Evolutionary conservation across 2,797 vertebrate species (phyloP), one percentile per base, ranked within the genome.

Genomic region (Simalia tracyae): DNA sequence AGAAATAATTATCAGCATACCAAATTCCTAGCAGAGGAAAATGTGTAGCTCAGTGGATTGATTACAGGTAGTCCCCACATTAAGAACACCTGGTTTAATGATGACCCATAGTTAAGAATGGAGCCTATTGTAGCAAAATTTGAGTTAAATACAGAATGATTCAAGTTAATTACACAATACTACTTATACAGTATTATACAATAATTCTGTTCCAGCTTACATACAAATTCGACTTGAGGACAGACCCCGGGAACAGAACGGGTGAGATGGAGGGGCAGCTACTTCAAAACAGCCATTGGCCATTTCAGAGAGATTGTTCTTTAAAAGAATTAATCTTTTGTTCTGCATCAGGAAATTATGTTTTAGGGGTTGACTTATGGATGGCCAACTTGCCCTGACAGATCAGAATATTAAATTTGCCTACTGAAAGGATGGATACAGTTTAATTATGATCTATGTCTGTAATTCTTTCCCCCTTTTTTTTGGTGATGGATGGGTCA

Each of bases 361-460:
- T 94, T 95, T 94, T 4, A 92, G 93, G 95, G 95, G 94, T 87
- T 1, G 90, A 93, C 92, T 96, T 96, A 92, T 91, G 0, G 6
- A 96, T 36, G 90, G 87, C 93, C 91, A 95, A 96, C 96, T 72
- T 97, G 97, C 95, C 95, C 0, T 0, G 94, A 96, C 97, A 97
- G 22, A 96, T 95, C 93, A 93, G 88, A 95, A 95, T 87, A 94
- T 92, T 96, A 96, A 96, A 93, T 89, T 89, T 95, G 92, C 92
- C 91, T 92, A 93, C 95, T 95, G 93, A 94, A 88, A 94, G 94
- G 94, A 95, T 93, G 95, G 96, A 96, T 97, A 96, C 96, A 95
- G 96, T 97, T 95, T 96, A 95, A 97, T 97, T 97, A 97, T 95
- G 96, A 95, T 93, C 89, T 91, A 86, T 95, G 92, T 89, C 7